Evolutionary conservation across 2,888 invertebrate genomes (phyloP).

Genomic region (Habroteleia sp.): DNA sequence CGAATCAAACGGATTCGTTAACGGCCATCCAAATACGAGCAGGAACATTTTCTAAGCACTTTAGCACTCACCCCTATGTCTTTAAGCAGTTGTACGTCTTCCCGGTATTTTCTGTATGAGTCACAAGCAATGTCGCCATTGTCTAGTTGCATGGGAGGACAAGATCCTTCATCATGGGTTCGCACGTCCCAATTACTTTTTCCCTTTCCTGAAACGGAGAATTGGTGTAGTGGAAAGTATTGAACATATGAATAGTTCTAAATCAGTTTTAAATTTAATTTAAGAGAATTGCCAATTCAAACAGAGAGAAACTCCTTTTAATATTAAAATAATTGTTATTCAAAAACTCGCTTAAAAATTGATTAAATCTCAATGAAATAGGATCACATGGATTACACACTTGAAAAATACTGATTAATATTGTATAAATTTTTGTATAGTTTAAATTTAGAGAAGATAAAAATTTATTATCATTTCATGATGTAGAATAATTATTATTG

Average conservation of each 20-base stretch:
- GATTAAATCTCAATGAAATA: too few relatives aligned
- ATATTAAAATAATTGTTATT: too few relatives aligned
- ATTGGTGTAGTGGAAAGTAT: slow-evolving; percentile 1
- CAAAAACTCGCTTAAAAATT: too few relatives aligned
- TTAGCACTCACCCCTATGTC: slow-evolving; percentile 66
- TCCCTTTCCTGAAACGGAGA: slow-evolving; percentile 83
- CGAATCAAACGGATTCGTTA: slow-evolving; percentile 41
- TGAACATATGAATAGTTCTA: slow-evolving; percentile 5
- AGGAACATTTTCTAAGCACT: slow-evolving; percentile 10
- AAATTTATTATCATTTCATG: too few relatives aligned
- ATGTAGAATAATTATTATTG: too few relatives aligned
- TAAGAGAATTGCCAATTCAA: too few relatives aligned
- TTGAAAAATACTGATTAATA: too few relatives aligned
- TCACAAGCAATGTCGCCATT: slow-evolving; percentile 87
- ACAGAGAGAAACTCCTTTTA: too few relatives aligned
- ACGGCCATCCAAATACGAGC: neutral
- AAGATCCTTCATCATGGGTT: slow-evolving; percentile 81
- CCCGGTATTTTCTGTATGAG: slow-evolving; percentile 86
- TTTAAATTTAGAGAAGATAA: too few relatives aligned
- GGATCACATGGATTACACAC: too few relatives aligned
- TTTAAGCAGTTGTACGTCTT: slow-evolving; percentile 73
- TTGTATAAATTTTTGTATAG: too few relatives aligned
- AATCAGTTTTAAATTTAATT: neutral
- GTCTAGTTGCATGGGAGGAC: slow-evolving; percentile 82
- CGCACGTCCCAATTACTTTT: slow-evolving; percentile 85